Evolutionary conservation across 2,113 vertebrate genomes (phyloP).

Genomic region (Xenus cinereus): DNA sequence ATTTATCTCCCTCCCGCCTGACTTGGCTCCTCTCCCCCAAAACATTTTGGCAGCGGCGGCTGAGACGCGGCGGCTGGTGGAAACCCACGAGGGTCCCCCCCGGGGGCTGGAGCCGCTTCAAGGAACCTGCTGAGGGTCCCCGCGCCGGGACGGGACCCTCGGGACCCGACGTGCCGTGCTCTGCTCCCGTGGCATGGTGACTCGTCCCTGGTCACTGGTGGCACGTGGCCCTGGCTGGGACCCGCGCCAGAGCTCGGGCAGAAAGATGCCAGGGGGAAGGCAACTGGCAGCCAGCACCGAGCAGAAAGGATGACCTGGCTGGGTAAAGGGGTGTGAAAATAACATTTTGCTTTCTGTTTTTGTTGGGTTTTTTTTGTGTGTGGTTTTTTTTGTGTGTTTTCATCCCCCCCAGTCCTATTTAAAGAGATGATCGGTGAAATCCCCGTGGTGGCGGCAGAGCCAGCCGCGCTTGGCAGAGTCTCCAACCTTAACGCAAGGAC

Average conservation of each 20-base stretch:
- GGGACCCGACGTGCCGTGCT: fast-evolving
- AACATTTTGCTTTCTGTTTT: neutral
- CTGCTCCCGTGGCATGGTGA: fast-evolving
- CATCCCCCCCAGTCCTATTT: neutral
- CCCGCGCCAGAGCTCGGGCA: neutral
- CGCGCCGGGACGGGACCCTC: neutral
- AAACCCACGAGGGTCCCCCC: neutral
- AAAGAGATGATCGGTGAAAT: conserved; percentile 14
- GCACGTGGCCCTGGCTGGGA: neutral
- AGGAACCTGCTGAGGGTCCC: conserved; percentile 15
- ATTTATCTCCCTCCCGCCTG: conserved; percentile 69
- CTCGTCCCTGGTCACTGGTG: neutral
- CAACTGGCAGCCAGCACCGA: neutral
- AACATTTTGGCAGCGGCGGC: conserved; percentile 34
- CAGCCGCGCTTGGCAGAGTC: neutral
- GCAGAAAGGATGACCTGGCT: neutral
- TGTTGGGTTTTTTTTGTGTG: neutral
- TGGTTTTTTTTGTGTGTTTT: no score
- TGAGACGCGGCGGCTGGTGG: conserved; percentile 21
- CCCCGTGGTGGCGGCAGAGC: neutral
- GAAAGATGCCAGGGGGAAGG: neutral
- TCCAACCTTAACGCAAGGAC: neutral
- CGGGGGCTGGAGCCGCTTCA: neutral
- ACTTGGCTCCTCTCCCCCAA: conserved; percentile 62
- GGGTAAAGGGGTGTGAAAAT: conserved; percentile 49